These are phyloP conservation scores for Gracilinanus agilis DNA, from an alignment of 2,113 vertebrate genomes.

Conservation along the genomic window DNA sequence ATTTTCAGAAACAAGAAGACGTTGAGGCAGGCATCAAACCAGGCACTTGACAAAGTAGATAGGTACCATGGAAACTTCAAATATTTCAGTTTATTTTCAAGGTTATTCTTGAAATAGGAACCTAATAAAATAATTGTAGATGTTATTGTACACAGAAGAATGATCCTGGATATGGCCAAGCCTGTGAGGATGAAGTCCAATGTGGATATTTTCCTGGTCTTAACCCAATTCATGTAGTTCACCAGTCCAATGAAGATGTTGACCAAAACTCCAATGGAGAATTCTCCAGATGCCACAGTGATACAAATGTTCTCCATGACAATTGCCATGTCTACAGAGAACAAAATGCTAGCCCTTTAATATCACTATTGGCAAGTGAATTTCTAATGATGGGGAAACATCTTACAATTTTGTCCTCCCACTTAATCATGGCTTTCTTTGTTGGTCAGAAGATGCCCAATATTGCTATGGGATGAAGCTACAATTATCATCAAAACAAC, in stretches of 20 bases:
- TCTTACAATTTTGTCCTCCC: neutral
- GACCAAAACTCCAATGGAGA: conserved; percentile 17
- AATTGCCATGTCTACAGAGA: neutral
- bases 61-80: conserved; percentile 8
- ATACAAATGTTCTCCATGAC: conserved; percentile 18
- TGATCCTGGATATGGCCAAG: conserved; percentile 40
- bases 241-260: conserved; percentile 53
- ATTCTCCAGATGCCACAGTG: conserved; percentile 4
- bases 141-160: neutral
- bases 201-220: conserved; percentile 22
- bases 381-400: neutral
- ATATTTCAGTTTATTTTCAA: neutral
- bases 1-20: conserved; percentile 74
- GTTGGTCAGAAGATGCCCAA: conserved; percentile 1
- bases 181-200: conserved; percentile 34
- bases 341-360: neutral
- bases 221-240: conserved; percentile 24
- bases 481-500: neutral
- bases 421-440: neutral
- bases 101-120: neutral
- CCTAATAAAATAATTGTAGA: neutral
- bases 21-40: conserved; percentile 64
- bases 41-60: neutral
- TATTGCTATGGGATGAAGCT: neutral
- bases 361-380: neutral